Base-by-base conservation (phyloP, 2,113 vertebrate species). In the Barnardius zonarius region DNA sequence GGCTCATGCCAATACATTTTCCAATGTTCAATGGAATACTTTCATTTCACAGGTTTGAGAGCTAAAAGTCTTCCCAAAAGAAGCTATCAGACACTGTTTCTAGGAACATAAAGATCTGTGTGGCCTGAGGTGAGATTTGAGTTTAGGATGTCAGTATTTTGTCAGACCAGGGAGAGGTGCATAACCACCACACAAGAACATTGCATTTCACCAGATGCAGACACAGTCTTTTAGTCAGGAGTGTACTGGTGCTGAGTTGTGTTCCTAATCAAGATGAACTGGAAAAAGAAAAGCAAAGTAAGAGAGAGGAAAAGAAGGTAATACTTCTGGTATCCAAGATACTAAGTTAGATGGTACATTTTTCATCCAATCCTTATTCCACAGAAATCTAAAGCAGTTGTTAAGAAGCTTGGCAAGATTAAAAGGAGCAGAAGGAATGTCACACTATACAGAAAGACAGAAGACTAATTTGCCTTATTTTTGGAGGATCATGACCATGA, bases 1-100 rank as follows among this genome's bases (percentile, higher is more conserved):
- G 37, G 7, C 8, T 59, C 0, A 0, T 5, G 9, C 1, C 12
- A 59, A 23, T 22, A 25, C 0, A 0, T 67, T 83, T 62, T 63
- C 8, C 27, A 59, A 22, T 3, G 28, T 49, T 4, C 19, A 63
- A 16, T 7, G 30, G 74, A 74, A 35, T 41, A 78, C 10, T 31
- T 49, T 5, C 15, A 35, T 67, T 78, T 74, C 18, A 59, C 12
- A 20, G 3, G 1, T 52, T 18, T 48, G 4, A 4, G 6, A 3
- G 5, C 6, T 76, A 43, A 85, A 69, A 74, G 2, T 17, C 20
- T 18, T 48, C 5, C 15, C 12, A 79, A 63, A 83, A 70, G 4
- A 55, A 83, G 17, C 3, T n/a, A 17, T n/a, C 5, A 63, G 15
- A 12, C 13, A 59, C 13, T 41, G 2, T 66, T 49, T 86, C n/a